Conservation (phyloP, 2,797 vertebrate species). For the Sebastes minor region DNA sequence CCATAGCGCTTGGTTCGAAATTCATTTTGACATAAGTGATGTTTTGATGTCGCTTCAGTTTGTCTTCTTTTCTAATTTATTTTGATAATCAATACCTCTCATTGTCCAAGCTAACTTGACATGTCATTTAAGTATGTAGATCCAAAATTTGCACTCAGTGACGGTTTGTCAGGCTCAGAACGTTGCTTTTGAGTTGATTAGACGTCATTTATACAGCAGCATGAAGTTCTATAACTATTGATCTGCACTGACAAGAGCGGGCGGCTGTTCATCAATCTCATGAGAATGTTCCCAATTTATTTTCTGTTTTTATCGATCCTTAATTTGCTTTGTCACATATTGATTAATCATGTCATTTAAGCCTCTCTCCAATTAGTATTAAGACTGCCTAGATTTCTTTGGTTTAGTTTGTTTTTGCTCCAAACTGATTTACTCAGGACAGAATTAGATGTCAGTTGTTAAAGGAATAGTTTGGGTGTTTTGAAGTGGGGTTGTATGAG, state of each 20-base stretch:
- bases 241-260: conserved; percentile 15
- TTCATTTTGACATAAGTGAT: not conserved
- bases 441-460: not conserved
- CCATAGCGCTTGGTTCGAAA: not conserved
- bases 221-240: not conserved
- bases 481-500: too few relatives aligned
- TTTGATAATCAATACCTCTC: conserved; percentile 3
- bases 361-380: not conserved
- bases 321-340: conserved; percentile 19
- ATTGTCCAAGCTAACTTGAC: not conserved
- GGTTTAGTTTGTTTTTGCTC: not conserved
- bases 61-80: not conserved
- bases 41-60: not conserved
- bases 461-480: too few relatives aligned
- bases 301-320: conserved; percentile 9
- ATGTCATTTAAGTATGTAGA: not conserved
- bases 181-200: conserved; percentile 1
- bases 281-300: conserved; percentile 6
- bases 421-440: not conserved
- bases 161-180: not conserved
- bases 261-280: conserved; percentile 12
- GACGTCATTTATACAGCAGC: not conserved
- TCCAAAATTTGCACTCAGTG: not conserved
- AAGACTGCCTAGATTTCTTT: not conserved
- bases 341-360: conserved; percentile 27